Conservation (phyloP, 2,797 vertebrate genomes). For the Enteromius paludinosus region DNA sequence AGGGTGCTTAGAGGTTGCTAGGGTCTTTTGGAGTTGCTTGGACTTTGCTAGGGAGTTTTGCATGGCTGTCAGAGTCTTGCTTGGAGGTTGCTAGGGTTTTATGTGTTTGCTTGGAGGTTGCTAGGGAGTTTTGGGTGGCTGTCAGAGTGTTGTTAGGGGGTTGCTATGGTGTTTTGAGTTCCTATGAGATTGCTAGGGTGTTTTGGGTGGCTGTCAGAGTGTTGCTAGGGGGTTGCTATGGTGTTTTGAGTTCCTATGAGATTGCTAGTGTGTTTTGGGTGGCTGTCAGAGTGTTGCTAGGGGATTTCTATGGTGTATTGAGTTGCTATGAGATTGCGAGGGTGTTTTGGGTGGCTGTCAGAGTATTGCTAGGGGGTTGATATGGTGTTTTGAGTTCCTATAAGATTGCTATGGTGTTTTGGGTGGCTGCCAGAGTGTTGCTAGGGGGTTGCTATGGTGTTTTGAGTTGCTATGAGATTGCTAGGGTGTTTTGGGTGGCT, state of each 20-base stretch:
- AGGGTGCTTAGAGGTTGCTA: neutral
- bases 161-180: neutral
- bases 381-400: no score
- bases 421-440: neutral
- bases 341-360: neutral
- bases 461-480: neutral
- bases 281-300: neutral
- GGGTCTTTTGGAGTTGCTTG: neutral
- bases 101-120: neutral
- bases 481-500: neutral
- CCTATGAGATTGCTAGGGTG: neutral
- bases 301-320: neutral
- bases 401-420: neutral
- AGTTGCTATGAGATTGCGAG: fast-evolving
- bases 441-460: neutral
- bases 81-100: neutral
- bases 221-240: no score
- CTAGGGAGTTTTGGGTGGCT: neutral
- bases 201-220: neutral
- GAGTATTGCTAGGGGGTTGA: neutral
- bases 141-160: neutral
- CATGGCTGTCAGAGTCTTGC: neutral
- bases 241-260: no score
- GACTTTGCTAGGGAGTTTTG: neutral
- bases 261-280: no score